Evolutionary conservation across 2,113 vertebrate species (phyloP).

Genomic region (Chinchilla lanigera): DNA sequence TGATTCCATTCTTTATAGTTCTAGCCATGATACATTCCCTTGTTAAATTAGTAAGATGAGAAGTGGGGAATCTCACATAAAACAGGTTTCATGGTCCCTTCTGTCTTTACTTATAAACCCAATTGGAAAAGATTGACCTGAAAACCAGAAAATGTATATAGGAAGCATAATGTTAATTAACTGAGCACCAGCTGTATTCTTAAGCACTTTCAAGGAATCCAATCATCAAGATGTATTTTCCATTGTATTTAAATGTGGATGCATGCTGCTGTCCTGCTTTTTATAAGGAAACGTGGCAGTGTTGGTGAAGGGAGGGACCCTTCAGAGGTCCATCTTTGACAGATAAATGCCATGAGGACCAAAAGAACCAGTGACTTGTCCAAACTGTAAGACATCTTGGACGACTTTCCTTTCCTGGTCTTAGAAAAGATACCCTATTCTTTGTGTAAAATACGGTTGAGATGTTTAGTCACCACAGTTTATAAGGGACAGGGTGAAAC

Average conservation of each 20-base stretch:
- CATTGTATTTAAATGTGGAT: background rate
- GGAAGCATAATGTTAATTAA: constrained; percentile 46
- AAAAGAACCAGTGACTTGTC: constrained; percentile 36
- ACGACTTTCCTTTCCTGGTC: constrained; percentile 56
- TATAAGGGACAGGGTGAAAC: constrained; percentile 9
- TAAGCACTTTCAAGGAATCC: background rate
- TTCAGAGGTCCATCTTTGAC: background rate
- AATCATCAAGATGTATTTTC: background rate
- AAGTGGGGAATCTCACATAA: constrained; percentile 38
- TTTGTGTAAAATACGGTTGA: constrained; percentile 62
- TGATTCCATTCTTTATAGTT: background rate
- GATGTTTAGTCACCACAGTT: constrained; percentile 38
- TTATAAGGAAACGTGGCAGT: constrained; percentile 42
- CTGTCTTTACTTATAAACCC: constrained; percentile 42
- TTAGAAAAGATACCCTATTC: constrained; percentile 34
- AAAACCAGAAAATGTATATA: constrained; percentile 57
- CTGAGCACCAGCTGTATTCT: constrained; percentile 21
- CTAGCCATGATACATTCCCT: background rate
- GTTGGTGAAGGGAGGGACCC: background rate
- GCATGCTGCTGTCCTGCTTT: background rate
- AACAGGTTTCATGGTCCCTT: constrained; percentile 33
- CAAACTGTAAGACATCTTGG: constrained; percentile 30
- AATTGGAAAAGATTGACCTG: constrained; percentile 49
- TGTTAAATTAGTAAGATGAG: constrained; percentile 31
- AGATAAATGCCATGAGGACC: constrained; percentile 10